phyloP scores from a whole-genome alignment of 2,797 vertebrate genomes.

The Dryobates pubescens region DNA sequence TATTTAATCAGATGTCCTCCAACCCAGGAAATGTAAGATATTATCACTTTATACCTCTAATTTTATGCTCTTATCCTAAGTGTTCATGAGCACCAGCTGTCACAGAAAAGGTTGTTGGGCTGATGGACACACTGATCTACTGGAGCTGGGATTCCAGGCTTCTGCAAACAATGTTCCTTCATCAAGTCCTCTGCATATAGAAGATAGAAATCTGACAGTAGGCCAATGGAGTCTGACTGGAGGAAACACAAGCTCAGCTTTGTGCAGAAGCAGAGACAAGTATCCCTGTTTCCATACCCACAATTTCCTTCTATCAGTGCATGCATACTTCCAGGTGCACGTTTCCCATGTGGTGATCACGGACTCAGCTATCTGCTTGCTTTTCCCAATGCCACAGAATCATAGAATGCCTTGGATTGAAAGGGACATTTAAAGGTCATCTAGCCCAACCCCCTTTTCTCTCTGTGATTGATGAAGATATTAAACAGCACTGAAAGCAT shows the following conservation, averaged over 20 bases:
- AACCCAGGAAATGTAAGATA: conserved; percentile 8
- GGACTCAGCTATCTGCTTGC: background rate
- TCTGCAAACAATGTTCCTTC: background rate
- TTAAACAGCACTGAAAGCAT: background rate
- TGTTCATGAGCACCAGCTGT: background rate
- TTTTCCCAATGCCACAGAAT: background rate
- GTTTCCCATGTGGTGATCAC: background rate
- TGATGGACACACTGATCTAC: background rate
- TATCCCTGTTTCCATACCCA: background rate
- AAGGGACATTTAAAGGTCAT: too few species aligned
- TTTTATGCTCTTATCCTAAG: background rate
- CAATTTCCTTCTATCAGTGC: accelerated
- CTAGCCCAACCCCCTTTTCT: too few species aligned
- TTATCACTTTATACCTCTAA: background rate
- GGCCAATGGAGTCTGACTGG: background rate
- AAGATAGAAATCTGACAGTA: background rate
- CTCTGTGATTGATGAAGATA: too few species aligned
- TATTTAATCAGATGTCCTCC: conserved; percentile 45
- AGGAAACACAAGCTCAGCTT: background rate
- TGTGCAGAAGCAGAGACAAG: background rate
- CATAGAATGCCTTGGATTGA: too few species aligned
- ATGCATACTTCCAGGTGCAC: background rate
- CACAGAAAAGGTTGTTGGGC: background rate
- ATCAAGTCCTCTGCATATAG: background rate
- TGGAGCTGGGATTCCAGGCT: background rate